Percentiles rank a stretch among this genome's conserved stretches.
Conservation (phyloP, 2,888 invertebrate genomes). For the Pterostichus niger region DNA sequence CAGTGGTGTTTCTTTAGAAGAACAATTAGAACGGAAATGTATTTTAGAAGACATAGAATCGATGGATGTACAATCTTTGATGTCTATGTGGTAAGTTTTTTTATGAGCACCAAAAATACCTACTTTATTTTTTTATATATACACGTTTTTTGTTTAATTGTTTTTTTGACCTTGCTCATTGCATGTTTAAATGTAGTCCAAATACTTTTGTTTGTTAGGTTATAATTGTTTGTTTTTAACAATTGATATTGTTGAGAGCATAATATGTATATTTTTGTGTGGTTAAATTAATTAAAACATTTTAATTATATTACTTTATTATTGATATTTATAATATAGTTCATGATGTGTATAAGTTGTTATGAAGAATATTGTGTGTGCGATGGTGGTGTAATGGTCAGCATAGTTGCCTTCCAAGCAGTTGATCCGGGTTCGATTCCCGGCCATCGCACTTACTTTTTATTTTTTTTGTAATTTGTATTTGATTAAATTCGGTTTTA, state of each 20-base stretch:
- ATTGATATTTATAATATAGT: neutral
- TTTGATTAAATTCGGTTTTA: too few species aligned
- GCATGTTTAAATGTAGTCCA: neutral
- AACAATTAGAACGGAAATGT: conserved; percentile 70
- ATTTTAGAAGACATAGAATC: conserved; percentile 70
- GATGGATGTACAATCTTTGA: conserved; percentile 70
- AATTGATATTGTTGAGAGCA: too few species aligned
- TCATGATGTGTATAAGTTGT: neutral
- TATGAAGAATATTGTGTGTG: conserved; percentile 63
- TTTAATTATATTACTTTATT: too few species aligned
- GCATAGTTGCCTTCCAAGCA: conserved; percentile 78
- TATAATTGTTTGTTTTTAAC: neutral
- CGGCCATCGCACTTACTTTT: conserved; percentile 75
- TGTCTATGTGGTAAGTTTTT: conserved; percentile 71
- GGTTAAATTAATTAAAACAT: too few species aligned
- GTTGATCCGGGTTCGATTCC: conserved; percentile 78
- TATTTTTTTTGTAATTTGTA: neutral
- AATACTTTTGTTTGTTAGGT: conserved; percentile 5
- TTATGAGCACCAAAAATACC: neutral
- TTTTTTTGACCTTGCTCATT: conserved; percentile 33
- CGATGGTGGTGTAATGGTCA: conserved; percentile 78
- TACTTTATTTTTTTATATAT: conserved; percentile 23
- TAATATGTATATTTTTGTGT: too few species aligned
- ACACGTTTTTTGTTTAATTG: conserved; percentile 25
- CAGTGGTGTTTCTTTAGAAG: conserved; percentile 72